phyloP scores from a whole-genome alignment of 2,797 vertebrate species.

The Microcaecilia unicolor region DNA sequence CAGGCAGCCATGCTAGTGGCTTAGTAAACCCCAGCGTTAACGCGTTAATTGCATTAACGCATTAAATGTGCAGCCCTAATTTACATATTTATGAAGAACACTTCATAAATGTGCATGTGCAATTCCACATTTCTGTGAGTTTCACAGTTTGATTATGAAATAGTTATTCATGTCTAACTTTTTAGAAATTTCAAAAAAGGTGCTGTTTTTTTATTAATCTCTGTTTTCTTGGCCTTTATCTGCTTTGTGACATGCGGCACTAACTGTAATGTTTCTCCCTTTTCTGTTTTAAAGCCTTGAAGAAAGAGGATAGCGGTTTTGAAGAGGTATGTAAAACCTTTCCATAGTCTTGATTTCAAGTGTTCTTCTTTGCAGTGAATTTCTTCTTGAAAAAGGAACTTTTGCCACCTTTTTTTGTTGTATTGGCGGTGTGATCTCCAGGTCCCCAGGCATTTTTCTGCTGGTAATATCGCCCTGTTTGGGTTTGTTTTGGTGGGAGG shows the following conservation, averaged over 20 bases:
- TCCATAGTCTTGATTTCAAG: constrained; percentile 5
- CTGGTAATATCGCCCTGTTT: no score
- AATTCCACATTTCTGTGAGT: constrained; percentile 15
- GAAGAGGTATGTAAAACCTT: constrained; percentile 74
- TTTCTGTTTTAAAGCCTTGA: constrained; percentile 75
- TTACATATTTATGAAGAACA: constrained; percentile 41
- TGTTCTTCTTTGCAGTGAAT: neutral
- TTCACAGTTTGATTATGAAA: constrained; percentile 26
- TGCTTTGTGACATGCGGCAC: constrained; percentile 8
- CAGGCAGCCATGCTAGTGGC: no score
- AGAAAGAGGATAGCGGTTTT: constrained; percentile 85
- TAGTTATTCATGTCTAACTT: constrained; percentile 29
- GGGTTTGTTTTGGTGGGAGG: no score
- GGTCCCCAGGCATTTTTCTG: no score
- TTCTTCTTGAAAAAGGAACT: neutral
- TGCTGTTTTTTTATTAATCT: neutral
- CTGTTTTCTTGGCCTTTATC: constrained; percentile 10
- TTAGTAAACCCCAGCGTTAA: no score
- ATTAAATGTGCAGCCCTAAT: no score
- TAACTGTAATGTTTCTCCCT: constrained; percentile 38
- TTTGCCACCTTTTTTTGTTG: neutral
- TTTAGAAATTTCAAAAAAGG: no score
- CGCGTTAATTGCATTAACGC: no score
- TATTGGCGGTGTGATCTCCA: no score
- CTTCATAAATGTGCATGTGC: constrained; percentile 13